Conservation (phyloP, 1,140 invertebrate species). For the Platorchestia sp. region DNA sequence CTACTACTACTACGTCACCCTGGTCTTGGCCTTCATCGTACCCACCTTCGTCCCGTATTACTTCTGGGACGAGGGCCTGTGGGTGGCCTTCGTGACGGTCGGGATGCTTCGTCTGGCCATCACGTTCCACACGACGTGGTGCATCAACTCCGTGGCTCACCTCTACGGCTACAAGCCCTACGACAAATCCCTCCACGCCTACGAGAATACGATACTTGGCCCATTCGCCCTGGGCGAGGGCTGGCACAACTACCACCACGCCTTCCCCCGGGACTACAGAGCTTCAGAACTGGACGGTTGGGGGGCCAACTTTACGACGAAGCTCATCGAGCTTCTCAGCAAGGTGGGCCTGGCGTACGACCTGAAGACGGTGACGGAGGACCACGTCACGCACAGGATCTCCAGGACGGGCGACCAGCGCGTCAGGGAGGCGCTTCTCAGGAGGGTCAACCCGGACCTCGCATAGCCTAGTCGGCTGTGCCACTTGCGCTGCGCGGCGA, state of each 20-base stretch:
- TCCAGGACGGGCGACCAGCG: constrained; percentile 74
- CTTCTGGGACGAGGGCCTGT: constrained; percentile 16
- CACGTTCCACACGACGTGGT: constrained; percentile 47
- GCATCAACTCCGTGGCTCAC: constrained; percentile 37
- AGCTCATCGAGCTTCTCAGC: constrained; percentile 85
- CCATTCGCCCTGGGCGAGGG: constrained; percentile 76
- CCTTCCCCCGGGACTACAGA: constrained; percentile 82
- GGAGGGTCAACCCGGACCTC: no score
- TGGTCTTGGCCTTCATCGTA: constrained; percentile 86
- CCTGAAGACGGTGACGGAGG: constrained; percentile 77
- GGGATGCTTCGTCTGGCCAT: constrained; percentile 5
- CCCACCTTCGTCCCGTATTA: constrained; percentile 85
- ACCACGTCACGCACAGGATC: constrained; percentile 76
- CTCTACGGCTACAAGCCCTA: constrained; percentile 90
- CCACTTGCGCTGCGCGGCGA: no score
- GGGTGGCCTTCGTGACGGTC: background rate
- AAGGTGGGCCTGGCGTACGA: constrained; percentile 83
- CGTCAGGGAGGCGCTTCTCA: background rate
- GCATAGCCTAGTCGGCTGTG: no score
- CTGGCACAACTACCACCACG: constrained; percentile 85
- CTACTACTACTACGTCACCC: constrained; percentile 86
- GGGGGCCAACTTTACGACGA: constrained; percentile 78
- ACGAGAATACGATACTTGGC: constrained; percentile 73
- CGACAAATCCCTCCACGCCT: constrained; percentile 79
- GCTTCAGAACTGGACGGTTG: constrained; percentile 76